Base-by-base conservation (phyloP, 2,113 vertebrate species). In the Podocnemis expansa region DNA sequence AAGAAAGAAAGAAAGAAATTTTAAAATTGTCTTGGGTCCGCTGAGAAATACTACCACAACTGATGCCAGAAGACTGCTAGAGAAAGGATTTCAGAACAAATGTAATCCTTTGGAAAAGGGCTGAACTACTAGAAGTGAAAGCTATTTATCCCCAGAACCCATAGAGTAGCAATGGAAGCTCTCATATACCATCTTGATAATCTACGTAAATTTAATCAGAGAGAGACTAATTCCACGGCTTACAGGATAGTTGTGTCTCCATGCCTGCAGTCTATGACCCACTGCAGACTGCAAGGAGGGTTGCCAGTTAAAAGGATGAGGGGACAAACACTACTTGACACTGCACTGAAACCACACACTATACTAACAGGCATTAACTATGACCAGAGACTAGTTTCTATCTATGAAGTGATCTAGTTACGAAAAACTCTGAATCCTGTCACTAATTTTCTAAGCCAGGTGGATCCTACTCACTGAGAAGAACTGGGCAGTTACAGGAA, bases 141-240 rank as follows among this genome's bases (percentile, higher is more conserved):
- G 11, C 73, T 27, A 41, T 45, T 27, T 76, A 76, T 76, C 12
- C 73, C 25, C 38, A 16, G 25, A 76, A 76, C 6, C 43, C 6
- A 76, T 27, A 41, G 41, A 76, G 5, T 38, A 75, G 67, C 21
- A 13, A 60, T 41, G 60, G 34, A 14, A 19, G 19, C 49, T 88
- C 12, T 56, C 94, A 24, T 41, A 13, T 13, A 25, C 38, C 8
- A 41, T 43, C 70, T 75, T 43, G 16, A 63, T 27, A 45, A 75
- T 45, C 10, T 45, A 76, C 41, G 10, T 75, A 76, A 43, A 27
- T 38, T 75, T 75, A 43, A 43, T 87, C 87, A 93, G 78, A 80
- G 0, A 10, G 21, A 79, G 70, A 91, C 92, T 79, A 87, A 82
- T 97, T 93, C 95, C 96, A 97, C 97, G 94, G 96, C 93, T 54